A percentile compares a stretch with the other conserved stretches of the same genome.
These are phyloP conservation scores for Drosophila barbarae DNA, from an alignment of 2,888 invertebrate genomes.

Conservation along the genomic window DNA sequence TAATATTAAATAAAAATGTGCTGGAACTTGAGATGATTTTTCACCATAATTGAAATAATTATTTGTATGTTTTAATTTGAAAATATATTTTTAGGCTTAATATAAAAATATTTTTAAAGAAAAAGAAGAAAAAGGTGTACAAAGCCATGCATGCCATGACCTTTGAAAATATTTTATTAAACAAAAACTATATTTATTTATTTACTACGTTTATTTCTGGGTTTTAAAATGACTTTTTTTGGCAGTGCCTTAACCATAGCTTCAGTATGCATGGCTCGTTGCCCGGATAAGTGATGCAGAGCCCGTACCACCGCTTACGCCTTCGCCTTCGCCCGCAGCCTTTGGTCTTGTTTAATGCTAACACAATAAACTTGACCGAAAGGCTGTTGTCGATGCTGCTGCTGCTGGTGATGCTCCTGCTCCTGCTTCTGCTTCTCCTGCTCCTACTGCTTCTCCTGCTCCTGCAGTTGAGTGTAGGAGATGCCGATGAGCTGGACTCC, in stretches of 20 bases:
- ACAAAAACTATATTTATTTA: neutral
- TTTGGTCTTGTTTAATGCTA: conserved; percentile 55
- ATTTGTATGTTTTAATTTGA: neutral
- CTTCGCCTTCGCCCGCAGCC: conserved; percentile 34
- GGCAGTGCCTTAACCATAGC: conserved; percentile 2
- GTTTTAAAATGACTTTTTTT: neutral
- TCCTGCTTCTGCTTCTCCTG: neutral
- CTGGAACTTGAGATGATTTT: neutral
- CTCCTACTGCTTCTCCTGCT: conserved; percentile 1
- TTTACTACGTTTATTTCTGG: neutral
- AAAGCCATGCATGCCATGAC: neutral
- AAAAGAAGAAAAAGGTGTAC: neutral
- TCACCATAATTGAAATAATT: too few relatives aligned
- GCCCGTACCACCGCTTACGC: conserved; percentile 8
- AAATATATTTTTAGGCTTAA: neutral
- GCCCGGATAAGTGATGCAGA: conserved; percentile 41
- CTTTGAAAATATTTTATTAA: neutral
- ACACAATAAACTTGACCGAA: conserved; percentile 52
- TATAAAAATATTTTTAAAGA: too few relatives aligned
- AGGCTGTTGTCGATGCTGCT: conserved; percentile 35
- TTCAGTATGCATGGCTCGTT: conserved; percentile 49
- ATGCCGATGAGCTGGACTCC: conserved; percentile 2
- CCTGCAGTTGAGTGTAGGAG: neutral
- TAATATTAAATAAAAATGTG: too few relatives aligned
- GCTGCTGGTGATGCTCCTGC: conserved; percentile 2